Conservation (phyloP, 2,113 vertebrate genomes). For the Nycticebus coucang region DNA sequence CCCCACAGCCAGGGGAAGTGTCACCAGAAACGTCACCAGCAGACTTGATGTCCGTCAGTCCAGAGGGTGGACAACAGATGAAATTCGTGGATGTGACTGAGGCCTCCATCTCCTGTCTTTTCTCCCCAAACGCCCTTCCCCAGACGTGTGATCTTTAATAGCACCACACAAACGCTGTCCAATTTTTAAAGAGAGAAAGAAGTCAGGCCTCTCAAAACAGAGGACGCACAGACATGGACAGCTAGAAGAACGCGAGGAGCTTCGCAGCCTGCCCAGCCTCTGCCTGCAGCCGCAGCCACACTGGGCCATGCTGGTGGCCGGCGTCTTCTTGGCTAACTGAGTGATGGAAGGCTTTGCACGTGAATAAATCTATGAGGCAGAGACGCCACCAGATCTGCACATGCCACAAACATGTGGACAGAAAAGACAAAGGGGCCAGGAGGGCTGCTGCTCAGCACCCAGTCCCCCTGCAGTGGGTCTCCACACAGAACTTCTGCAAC, state of each 20-base stretch:
- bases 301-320: background rate
- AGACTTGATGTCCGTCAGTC: background rate
- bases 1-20: too few species aligned
- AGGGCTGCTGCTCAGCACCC: background rate
- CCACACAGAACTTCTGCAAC: background rate
- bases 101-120: background rate
- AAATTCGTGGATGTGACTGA: fast-evolving
- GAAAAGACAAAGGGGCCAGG: constrained; percentile 32
- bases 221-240: background rate
- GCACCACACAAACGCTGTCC: constrained; percentile 40
- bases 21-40: too few species aligned
- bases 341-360: constrained; percentile 61
- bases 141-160: constrained; percentile 43
- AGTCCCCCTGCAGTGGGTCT: background rate
- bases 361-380: constrained; percentile 66
- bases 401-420: constrained; percentile 65
- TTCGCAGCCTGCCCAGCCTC: too few species aligned
- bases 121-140: background rate
- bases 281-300: background rate
- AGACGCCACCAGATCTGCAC: background rate
- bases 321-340: constrained; percentile 67
- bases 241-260: background rate
- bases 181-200: background rate
- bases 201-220: constrained; percentile 62
- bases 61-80: background rate